Percentiles rank a stretch among this genome's conserved stretches.
These are phyloP conservation scores for Hemibagrus guttatus DNA, from an alignment of 2,797 vertebrate genomes.

Conservation along the genomic window DNA sequence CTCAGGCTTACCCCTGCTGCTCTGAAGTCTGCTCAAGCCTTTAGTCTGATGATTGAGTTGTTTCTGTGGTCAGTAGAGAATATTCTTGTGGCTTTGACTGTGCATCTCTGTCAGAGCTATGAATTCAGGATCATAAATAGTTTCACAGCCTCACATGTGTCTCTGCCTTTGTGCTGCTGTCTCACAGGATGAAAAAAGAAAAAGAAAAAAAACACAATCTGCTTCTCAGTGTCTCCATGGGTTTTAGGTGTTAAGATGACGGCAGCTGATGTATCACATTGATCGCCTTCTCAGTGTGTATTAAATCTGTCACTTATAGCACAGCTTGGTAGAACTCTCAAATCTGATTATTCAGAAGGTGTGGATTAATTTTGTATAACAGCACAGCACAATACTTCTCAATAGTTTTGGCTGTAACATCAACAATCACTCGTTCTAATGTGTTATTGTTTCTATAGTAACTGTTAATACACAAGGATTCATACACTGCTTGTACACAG, in stretches of 20 bases:
- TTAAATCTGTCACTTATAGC: neutral
- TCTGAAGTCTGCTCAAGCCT: slow-evolving; percentile 25
- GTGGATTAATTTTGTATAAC: neutral
- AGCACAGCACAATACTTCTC: neutral
- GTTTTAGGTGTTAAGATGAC: neutral
- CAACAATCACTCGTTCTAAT: neutral
- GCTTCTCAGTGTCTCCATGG: neutral
- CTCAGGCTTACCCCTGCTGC: slow-evolving; percentile 1
- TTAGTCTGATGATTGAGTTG: slow-evolving; percentile 18
- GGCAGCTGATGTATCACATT: neutral
- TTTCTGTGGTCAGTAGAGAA: slow-evolving; percentile 5
- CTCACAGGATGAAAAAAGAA: neutral
- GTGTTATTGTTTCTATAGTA: neutral
- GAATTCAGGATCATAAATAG: slow-evolving; percentile 14
- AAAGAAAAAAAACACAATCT: neutral
- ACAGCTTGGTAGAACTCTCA: neutral
- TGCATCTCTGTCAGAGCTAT: slow-evolving; percentile 1
- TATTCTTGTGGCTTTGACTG: neutral
- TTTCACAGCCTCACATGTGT: neutral
- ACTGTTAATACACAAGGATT: neutral
- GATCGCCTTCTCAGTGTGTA: neutral
- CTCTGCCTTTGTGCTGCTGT: neutral
- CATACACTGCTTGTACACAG: neutral
- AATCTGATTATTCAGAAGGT: neutral
- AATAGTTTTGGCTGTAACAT: neutral